phyloP scores from a whole-genome alignment of 1,140 invertebrate genomes.

The Drosophila dunni region DNA sequence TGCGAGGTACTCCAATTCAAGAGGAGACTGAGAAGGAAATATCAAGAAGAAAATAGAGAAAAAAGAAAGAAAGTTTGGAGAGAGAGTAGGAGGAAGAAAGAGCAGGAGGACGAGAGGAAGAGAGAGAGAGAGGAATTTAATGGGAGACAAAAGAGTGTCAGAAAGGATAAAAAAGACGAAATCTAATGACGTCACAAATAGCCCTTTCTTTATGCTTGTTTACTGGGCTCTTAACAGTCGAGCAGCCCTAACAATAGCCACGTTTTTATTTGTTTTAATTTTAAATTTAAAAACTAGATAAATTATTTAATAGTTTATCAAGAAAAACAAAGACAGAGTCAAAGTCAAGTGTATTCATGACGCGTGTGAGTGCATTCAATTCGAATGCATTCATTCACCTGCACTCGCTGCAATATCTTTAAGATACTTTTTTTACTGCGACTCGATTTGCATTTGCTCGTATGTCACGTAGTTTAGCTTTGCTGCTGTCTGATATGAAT shows the following conservation, averaged over 20 bases:
- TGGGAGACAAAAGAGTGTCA: too few relatives aligned
- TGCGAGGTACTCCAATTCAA: neutral
- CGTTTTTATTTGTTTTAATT: neutral
- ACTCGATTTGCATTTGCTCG: constrained; percentile 1
- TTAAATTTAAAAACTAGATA: neutral
- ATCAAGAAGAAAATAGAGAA: neutral
- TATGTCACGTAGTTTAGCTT: constrained; percentile 5
- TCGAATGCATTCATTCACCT: constrained; percentile 11
- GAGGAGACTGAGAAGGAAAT: neutral
- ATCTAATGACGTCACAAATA: too few relatives aligned
- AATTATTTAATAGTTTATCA: neutral
- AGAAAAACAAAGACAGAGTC: neutral
- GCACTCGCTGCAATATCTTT: constrained; percentile 5
- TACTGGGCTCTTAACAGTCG: too few relatives aligned
- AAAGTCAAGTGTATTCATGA: neutral
- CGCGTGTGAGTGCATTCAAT: constrained; percentile 2
- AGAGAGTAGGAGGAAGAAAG: neutral
- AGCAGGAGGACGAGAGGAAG: neutral
- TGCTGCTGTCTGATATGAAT: neutral
- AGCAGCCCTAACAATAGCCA: neutral
- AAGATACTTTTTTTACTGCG: neutral
- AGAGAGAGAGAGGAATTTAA: too few relatives aligned
- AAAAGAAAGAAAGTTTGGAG: too few relatives aligned
- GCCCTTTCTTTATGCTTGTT: too few relatives aligned
- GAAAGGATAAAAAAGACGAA: neutral